phyloP scores from a whole-genome alignment of 2,113 vertebrate genomes.

The Scytalopus superciliaris region DNA sequence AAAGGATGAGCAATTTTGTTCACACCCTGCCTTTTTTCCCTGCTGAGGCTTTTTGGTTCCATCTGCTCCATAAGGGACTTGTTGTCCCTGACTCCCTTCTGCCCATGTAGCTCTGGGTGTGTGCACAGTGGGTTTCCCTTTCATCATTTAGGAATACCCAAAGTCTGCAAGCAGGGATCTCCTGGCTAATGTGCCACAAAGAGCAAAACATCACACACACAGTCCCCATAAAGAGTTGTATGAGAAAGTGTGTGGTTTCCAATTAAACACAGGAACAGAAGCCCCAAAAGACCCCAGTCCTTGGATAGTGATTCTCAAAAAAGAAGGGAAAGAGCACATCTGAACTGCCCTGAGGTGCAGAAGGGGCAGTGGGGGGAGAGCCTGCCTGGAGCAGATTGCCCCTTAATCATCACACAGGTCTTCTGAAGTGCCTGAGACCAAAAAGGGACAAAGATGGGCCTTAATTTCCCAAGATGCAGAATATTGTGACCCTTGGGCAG shows the following conservation, averaged over 20 bases:
- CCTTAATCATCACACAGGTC: background rate
- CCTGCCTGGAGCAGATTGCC: background rate
- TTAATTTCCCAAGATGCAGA: background rate
- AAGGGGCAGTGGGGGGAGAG: background rate
- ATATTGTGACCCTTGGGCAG: background rate
- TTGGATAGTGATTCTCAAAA: background rate
- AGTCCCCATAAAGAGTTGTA: background rate
- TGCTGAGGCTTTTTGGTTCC: background rate
- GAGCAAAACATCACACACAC: background rate
- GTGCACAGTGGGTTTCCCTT: background rate
- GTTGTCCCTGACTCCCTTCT: background rate
- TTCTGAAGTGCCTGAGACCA: background rate
- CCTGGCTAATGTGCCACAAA: background rate
- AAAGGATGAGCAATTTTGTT: background rate
- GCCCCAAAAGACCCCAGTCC: background rate
- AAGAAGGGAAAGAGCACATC: background rate
- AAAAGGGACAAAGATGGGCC: background rate
- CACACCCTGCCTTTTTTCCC: background rate
- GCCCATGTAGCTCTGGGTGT: fast-evolving
- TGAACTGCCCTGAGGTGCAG: background rate
- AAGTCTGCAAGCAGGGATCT: background rate
- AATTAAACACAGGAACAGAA: background rate
- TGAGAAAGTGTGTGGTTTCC: background rate
- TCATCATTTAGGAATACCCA: background rate
- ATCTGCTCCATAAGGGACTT: background rate